phyloP scores from a whole-genome alignment of 1,140 invertebrate species.

The Daktulosphaira vitifoliae region DNA sequence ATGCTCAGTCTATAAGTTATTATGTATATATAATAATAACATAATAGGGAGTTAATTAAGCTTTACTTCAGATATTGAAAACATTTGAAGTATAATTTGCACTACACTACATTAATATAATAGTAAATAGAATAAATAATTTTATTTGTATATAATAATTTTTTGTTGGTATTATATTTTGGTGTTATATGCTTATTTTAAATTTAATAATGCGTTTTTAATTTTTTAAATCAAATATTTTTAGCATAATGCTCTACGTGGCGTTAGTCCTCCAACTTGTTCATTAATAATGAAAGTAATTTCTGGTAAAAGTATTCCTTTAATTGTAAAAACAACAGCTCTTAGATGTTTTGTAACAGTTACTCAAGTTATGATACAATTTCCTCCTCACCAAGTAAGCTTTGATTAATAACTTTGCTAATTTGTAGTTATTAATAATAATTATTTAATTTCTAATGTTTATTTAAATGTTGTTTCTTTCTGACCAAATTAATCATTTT shows the following conservation, averaged over 20 bases:
- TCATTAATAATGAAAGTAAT: constrained; percentile 50
- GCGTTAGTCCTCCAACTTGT: constrained; percentile 54
- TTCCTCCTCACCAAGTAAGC: constrained; percentile 52
- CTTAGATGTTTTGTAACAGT: constrained; percentile 51
- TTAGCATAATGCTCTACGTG: constrained; percentile 53
- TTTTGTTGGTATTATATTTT: too few relatives aligned
- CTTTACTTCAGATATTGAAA: too few relatives aligned
- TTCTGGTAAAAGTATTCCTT: constrained; percentile 43
- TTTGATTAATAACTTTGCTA: background rate
- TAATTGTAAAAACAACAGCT: constrained; percentile 44
- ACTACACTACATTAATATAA: too few relatives aligned
- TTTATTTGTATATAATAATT: too few relatives aligned
- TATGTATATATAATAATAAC: too few relatives aligned
- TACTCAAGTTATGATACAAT: constrained; percentile 50
- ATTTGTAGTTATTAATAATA: background rate
- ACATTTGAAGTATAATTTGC: too few relatives aligned
- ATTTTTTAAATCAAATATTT: constrained; percentile 40
- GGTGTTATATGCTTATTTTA: too few relatives aligned
- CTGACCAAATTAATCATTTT: background rate
- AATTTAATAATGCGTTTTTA: too few relatives aligned
- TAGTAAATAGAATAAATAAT: too few relatives aligned
- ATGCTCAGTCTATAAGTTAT: too few relatives aligned
- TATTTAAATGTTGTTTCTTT: background rate
- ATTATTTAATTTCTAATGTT: background rate
- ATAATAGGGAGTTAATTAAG: too few relatives aligned